phyloP scores from a whole-genome alignment of 2,888 invertebrate species.

The Thumatha senex region DNA sequence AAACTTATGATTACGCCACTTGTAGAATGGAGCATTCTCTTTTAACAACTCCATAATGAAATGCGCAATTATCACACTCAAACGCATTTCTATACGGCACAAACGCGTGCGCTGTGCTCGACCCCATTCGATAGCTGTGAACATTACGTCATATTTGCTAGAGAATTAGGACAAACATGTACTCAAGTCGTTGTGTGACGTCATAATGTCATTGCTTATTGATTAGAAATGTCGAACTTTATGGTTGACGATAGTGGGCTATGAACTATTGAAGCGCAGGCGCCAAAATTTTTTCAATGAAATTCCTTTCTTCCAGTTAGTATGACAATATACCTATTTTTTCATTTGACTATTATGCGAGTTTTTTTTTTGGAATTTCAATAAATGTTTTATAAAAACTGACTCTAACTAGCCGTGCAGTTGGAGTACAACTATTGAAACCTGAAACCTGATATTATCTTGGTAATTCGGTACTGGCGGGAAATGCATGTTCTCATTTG shows the following conservation, averaged over 20 bases:
- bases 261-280: no score
- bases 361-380: no score
- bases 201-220: conserved; percentile 1
- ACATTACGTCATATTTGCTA: conserved; percentile 40
- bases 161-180: conserved; percentile 41
- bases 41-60: conserved; percentile 20
- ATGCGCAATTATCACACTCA: conserved; percentile 28
- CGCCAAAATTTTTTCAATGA: no score
- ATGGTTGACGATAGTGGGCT: not conserved
- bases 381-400: no score
- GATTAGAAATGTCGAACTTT: conserved; percentile 4
- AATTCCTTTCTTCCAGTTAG: no score
- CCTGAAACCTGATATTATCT: no score
- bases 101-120: conserved; percentile 37
- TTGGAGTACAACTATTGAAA: no score
- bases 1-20: not conserved
- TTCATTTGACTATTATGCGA: no score
- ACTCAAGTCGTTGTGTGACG: conserved; percentile 15
- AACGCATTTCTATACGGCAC: conserved; percentile 32
- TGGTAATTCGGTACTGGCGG: no score
- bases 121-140: conserved; percentile 41
- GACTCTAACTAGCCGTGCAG: no score
- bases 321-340: no score
- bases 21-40: not conserved
- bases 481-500: no score